A percentile compares a stretch with the other conserved stretches of the same genome.
phyloP scores from a whole-genome alignment of 2,113 vertebrate genomes.

The Gopherus flavomarginatus region DNA sequence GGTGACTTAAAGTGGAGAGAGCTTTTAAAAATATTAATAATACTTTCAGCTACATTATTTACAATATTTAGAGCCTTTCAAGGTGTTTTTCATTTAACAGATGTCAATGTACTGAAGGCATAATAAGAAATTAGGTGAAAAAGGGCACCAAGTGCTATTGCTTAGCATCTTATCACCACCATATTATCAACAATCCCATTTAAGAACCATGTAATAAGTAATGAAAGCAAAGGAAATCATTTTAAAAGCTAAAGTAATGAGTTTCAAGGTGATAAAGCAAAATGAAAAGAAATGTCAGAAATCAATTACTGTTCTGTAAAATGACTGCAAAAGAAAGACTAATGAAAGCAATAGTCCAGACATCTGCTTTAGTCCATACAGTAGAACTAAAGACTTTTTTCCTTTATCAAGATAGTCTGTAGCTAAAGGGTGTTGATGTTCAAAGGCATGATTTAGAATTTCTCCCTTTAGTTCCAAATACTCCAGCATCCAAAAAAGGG shows the following conservation, averaged over 20 bases:
- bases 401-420: background rate
- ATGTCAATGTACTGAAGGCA: constrained; percentile 21
- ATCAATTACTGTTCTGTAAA: background rate
- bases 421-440: background rate
- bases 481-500: background rate
- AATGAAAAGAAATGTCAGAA: constrained; percentile 25
- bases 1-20: constrained; percentile 21
- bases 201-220: constrained; percentile 19
- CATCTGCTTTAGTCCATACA: background rate
- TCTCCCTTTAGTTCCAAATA: background rate
- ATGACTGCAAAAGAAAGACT: background rate
- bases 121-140: constrained; percentile 30
- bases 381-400: background rate
- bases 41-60: constrained; percentile 50
- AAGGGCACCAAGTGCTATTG: constrained; percentile 4
- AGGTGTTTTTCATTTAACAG: constrained; percentile 38
- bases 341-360: background rate
- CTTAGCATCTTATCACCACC: constrained; percentile 25
- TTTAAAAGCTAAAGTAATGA: constrained; percentile 36
- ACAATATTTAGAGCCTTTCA: constrained; percentile 47
- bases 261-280: background rate
- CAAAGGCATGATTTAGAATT: background rate
- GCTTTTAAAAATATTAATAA: constrained; percentile 35
- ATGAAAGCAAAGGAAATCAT: constrained; percentile 27
- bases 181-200: background rate